Conservation (phyloP, 2,888 invertebrate species). For the Bursaphelenchus okinawaensis region DNA sequence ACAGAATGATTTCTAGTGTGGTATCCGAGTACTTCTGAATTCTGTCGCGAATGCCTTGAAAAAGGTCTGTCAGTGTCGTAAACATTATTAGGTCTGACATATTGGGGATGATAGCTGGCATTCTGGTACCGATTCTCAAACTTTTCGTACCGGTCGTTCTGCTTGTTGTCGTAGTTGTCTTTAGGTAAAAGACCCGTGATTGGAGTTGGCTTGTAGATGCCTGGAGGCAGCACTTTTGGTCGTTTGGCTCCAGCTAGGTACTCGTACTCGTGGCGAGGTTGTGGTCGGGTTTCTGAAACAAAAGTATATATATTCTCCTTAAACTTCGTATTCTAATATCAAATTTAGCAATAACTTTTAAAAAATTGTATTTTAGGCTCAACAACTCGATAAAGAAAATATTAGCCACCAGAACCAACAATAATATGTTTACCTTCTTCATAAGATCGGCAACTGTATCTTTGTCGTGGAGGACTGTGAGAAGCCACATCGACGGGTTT, state of each 20-base stretch:
- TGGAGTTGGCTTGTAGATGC: constrained; percentile 19
- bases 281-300: background rate
- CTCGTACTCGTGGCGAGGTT: constrained; percentile 1
- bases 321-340: too few species aligned
- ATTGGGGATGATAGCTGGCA: background rate
- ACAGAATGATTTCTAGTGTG: background rate
- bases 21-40: background rate
- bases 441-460: too few species aligned
- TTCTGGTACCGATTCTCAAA: background rate
- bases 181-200: constrained; percentile 14
- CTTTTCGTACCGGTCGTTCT: background rate
- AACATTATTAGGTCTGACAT: background rate
- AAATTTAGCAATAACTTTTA: too few species aligned
- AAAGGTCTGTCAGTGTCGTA: background rate
- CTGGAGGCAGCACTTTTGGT: constrained; percentile 18
- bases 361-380: too few species aligned
- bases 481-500: background rate
- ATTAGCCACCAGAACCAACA: too few species aligned
- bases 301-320: too few species aligned
- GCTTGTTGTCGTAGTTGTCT: background rate
- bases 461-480: background rate
- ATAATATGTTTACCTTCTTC: background rate
- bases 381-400: too few species aligned
- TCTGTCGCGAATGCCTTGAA: background rate
- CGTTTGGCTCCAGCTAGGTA: constrained; percentile 6